phyloP scores from a whole-genome alignment of 2,797 vertebrate species.

The Rhinella marina region DNA sequence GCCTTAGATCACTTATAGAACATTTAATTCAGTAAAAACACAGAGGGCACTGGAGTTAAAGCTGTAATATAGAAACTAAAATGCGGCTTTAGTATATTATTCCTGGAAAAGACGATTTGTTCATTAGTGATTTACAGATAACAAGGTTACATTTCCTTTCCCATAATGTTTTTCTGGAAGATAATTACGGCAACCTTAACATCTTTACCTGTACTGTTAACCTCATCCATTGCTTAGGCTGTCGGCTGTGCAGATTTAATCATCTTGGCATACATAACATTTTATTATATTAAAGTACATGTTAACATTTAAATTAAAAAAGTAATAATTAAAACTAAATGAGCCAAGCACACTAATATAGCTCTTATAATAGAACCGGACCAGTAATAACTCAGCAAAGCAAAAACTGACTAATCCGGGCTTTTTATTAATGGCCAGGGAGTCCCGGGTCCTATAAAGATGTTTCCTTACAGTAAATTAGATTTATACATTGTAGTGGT shows the following conservation, averaged over 20 bases:
- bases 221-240: constrained; percentile 24
- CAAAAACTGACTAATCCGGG: constrained; percentile 8
- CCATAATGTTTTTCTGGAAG: constrained; percentile 9
- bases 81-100: background rate
- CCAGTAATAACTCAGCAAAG: constrained; percentile 35
- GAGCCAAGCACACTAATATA: constrained; percentile 6
- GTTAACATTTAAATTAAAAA: constrained; percentile 35
- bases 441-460: constrained; percentile 22
- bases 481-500: constrained; percentile 30
- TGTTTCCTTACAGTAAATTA: constrained; percentile 45
- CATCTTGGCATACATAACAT: constrained; percentile 7
- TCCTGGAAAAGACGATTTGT: background rate
- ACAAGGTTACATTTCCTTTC: background rate
- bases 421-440: constrained; percentile 32
- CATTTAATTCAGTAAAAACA: background rate
- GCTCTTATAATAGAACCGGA: constrained; percentile 5
- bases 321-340: constrained; percentile 28
- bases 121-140: constrained; percentile 24
- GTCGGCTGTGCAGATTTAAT: constrained; percentile 16
- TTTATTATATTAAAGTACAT: constrained; percentile 46
- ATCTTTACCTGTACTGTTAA: constrained; percentile 19
- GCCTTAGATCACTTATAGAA: background rate
- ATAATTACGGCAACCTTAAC: constrained; percentile 7
- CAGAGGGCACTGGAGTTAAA: background rate
- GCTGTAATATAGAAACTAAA: background rate